Conservation (phyloP, 1,140 invertebrate genomes). For the Psix sp. region DNA sequence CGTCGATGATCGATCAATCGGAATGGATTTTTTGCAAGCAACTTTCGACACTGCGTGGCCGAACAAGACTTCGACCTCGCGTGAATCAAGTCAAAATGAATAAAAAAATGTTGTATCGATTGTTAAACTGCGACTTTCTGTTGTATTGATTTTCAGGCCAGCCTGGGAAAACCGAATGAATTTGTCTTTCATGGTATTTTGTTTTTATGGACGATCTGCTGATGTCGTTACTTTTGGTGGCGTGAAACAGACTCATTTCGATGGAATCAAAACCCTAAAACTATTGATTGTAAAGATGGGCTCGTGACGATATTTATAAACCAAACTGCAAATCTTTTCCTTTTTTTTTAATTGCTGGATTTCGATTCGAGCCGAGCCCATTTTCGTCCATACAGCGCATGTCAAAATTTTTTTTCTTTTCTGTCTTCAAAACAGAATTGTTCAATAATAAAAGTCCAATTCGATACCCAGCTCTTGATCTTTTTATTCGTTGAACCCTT, state of each 20-base stretch:
- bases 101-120: conserved; percentile 13
- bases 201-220: conserved; percentile 25
- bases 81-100: neutral
- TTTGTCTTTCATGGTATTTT: conserved; percentile 25
- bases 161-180: conserved; percentile 20
- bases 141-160: conserved; percentile 30
- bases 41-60: too few relatives aligned
- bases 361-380: conserved; percentile 32
- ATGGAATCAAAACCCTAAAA: too few relatives aligned
- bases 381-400: conserved; percentile 52
- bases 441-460: conserved; percentile 71
- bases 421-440: conserved; percentile 51
- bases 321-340: conserved; percentile 8
- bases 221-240: conserved; percentile 29
- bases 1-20: conserved; percentile 9
- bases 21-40: conserved; percentile 11
- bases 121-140: conserved; percentile 32
- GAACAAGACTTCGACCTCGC: too few relatives aligned
- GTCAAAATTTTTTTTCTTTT: conserved; percentile 59
- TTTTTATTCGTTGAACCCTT: neutral
- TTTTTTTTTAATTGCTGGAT: conserved; percentile 61
- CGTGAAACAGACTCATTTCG: conserved; percentile 32
- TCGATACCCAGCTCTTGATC: conserved; percentile 59
- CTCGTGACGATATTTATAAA: too few relatives aligned
- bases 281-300: too few relatives aligned